Evolutionary conservation across 2,888 invertebrate species (phyloP), one percentile per base, ranked within the genome.

Genomic region (Priocnemis perturbator): DNA sequence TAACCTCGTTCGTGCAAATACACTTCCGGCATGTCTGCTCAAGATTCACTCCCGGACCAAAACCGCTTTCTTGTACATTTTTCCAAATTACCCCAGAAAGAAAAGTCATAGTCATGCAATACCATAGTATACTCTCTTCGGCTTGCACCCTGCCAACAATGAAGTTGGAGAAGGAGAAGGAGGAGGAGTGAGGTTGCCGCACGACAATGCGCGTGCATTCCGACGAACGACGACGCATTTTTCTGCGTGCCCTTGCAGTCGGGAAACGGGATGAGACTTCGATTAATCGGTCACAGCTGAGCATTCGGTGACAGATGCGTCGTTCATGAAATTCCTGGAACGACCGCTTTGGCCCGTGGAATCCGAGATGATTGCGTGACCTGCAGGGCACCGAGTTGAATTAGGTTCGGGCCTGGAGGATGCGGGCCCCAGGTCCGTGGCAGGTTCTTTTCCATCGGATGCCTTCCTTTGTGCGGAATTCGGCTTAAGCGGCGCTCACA

Each of bases 391-490:
- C 76, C 62, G 60, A 68, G 74, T 74, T 67, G 79, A 81, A 79
- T 81, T 79, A 77, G 76, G 76, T 71, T 78, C 79, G 72, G 72
- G 37, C 71, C 76, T 76, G 77, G 53, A 71, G 62, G 78, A 77
- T 67, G 73, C 69, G 68, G 75, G 65, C 60, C 63, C 48, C n/a
- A 45, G 67, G 71, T 59, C 70, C 61, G 69, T 73, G 69, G 79
- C 82, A 81, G 81, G 79, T 82, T 82, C 82, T 74, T 79, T 79
- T 77, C 71, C 73, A 77, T 71, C 79, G 72, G 73, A 74, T 73
- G 74, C 69, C 75, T 81, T 80, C 76, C 81, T 84, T 83, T 82
- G 78, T 79, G 73, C 71, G 76, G 75, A 82, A 78, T 80, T 81
- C 71, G 75, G 72, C 65, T 84, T 81, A 84, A 74, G 83, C 63